These are phyloP conservation scores for Popillia japonica DNA, from an alignment of 1,140 invertebrate genomes.

Conservation along the genomic window DNA sequence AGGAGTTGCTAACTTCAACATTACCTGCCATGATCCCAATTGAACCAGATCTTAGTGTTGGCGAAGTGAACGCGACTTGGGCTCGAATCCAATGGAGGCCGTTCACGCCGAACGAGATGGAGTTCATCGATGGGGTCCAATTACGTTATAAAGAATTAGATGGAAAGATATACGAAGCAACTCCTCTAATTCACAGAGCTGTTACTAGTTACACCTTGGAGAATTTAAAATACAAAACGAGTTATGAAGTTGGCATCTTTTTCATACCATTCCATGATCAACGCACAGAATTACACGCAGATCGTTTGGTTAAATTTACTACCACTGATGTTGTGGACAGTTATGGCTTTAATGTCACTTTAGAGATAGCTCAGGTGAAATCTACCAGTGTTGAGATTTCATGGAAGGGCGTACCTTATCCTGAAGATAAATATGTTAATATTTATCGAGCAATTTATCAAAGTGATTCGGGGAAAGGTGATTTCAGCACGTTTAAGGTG, in stretches of 20 bases:
- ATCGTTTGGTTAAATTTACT: slow-evolving; percentile 71
- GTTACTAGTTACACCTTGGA: slow-evolving; percentile 77
- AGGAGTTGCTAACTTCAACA: slow-evolving; percentile 57
- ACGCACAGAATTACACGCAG: slow-evolving; percentile 74
- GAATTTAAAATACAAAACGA: slow-evolving; percentile 74
- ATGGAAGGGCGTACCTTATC: slow-evolving; percentile 85
- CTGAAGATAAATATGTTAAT: slow-evolving; percentile 89
- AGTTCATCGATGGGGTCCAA: slow-evolving; percentile 77
- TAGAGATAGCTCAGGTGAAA: slow-evolving; percentile 78
- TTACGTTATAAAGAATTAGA: slow-evolving; percentile 76
- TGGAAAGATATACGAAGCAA: slow-evolving; percentile 76
- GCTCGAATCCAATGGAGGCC: slow-evolving; percentile 82
- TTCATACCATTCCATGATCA: slow-evolving; percentile 81
- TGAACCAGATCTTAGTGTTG: slow-evolving; percentile 76
- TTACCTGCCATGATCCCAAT: slow-evolving; percentile 72
- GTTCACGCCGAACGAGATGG: slow-evolving; percentile 80
- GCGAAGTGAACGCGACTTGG: slow-evolving; percentile 79
- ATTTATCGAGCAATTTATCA: slow-evolving; percentile 88
- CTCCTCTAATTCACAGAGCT: slow-evolving; percentile 78
- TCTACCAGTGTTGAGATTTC: slow-evolving; percentile 77
- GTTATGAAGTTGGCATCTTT: slow-evolving; percentile 79
- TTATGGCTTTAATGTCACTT: slow-evolving; percentile 81
- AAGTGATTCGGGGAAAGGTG: slow-evolving; percentile 76
- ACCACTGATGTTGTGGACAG: slow-evolving; percentile 63
- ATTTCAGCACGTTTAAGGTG: slow-evolving; percentile 83